phyloP scores from a whole-genome alignment of 2,888 invertebrate genomes.

The Rhodophaea formosa region DNA sequence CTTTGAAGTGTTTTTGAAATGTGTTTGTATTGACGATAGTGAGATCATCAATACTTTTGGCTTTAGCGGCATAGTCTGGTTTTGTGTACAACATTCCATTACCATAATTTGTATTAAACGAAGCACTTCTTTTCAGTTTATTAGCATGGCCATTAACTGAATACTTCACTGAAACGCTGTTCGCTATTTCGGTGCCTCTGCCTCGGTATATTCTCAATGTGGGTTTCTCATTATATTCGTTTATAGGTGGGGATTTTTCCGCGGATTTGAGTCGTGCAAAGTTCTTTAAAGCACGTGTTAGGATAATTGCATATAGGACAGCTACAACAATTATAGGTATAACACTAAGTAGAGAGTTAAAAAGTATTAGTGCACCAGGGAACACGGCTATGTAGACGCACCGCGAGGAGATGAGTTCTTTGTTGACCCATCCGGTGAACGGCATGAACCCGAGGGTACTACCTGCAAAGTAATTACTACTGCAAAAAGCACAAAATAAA shows the following conservation, averaged over 20 bases:
- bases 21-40: conserved; percentile 29
- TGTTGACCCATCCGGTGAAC: conserved; percentile 78
- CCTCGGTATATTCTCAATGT: conserved; percentile 60
- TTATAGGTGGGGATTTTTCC: conserved; percentile 42
- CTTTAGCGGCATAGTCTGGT: conserved; percentile 34
- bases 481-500: conserved; percentile 17
- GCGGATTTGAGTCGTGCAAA: conserved; percentile 51
- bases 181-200: conserved; percentile 35
- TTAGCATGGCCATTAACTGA: conserved; percentile 28
- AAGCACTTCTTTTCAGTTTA: conserved; percentile 54
- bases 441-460: conserved; percentile 82
- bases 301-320: conserved; percentile 81
- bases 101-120: conserved; percentile 42
- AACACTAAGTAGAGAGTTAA: conserved; percentile 79
- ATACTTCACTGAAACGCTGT: conserved; percentile 36
- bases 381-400: conserved; percentile 82
- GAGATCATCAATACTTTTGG: conserved; percentile 57
- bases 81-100: conserved; percentile 25
- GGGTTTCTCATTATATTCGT: conserved; percentile 35
- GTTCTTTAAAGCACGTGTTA: conserved; percentile 79
- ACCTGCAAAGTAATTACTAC: conserved; percentile 59
- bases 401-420: conserved; percentile 43
- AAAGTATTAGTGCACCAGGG: conserved; percentile 76
- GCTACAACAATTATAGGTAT: conserved; percentile 70
- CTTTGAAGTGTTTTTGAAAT: conserved; percentile 26